Evolutionary conservation across 2,113 vertebrate genomes (phyloP).

Genomic region (Caloenas nicobarica): DNA sequence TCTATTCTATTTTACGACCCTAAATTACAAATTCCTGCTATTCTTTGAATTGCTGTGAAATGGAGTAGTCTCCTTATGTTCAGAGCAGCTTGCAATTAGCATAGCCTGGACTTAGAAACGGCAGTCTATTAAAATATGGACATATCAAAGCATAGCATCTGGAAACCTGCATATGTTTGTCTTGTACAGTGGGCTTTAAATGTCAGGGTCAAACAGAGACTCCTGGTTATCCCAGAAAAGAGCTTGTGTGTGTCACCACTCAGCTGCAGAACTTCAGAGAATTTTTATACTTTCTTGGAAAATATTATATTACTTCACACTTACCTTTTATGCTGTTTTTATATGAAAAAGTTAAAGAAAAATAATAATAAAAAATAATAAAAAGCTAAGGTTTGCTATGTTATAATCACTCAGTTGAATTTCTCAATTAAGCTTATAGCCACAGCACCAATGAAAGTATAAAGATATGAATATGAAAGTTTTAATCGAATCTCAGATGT

Average conservation of each 20-base stretch:
- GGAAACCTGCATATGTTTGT: background rate
- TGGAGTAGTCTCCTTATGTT: background rate
- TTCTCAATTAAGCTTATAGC: background rate
- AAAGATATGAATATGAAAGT: background rate
- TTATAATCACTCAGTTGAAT: background rate
- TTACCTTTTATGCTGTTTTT: background rate
- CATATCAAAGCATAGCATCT: background rate
- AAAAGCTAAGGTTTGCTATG: background rate
- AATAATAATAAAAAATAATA: background rate
- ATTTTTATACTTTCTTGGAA: background rate
- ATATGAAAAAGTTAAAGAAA: background rate
- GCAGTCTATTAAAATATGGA: background rate
- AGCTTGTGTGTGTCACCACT: background rate
- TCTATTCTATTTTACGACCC: background rate
- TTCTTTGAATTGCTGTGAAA: conserved; percentile 1
- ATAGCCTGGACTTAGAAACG: background rate
- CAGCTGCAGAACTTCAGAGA: background rate
- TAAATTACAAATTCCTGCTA: background rate
- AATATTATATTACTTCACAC: background rate
- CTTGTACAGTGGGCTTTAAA: background rate
- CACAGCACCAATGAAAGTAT: background rate
- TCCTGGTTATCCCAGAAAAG: background rate
- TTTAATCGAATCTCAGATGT: background rate
- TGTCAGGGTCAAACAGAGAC: background rate
- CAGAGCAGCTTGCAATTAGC: conserved; percentile 16